Conservation (phyloP, 2,797 vertebrate genomes). For the Sebastes vulpes region DNA sequence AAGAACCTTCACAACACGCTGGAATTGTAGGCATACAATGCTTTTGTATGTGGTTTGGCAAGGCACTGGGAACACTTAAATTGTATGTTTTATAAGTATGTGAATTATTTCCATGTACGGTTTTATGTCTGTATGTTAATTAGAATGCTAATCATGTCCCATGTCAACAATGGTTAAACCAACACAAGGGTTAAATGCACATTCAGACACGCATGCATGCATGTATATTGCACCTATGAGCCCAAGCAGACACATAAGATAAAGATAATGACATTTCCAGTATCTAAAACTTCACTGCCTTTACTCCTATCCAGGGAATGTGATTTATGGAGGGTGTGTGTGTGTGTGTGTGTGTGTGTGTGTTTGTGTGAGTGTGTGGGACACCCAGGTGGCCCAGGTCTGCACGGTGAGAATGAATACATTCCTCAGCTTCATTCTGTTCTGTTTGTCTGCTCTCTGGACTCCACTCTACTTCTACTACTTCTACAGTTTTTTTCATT, state of each 20-base stretch:
- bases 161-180: not conserved
- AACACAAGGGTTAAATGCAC: not conserved
- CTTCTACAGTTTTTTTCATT: not conserved
- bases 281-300: constrained; percentile 26
- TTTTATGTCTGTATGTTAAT: not conserved
- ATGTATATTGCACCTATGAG: constrained; percentile 6
- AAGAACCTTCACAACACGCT: not conserved
- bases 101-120: not conserved
- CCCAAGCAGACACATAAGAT: not conserved
- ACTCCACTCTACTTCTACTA: not conserved
- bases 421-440: not conserved
- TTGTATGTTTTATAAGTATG: not conserved
- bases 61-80: not conserved
- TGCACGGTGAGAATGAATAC: not conserved
- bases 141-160: not conserved
- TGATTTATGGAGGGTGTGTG: constrained; percentile 18
- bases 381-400: not conserved
- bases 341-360: too few species aligned
- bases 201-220: not conserved
- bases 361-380: not conserved
- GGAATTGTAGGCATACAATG: not conserved
- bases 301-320: constrained; percentile 3
- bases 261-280: constrained; percentile 47
- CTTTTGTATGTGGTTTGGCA: not conserved
- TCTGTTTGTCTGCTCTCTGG: not conserved